Evolutionary conservation across 2,113 vertebrate genomes (phyloP), one percentile per base, ranked within the genome.

Genomic region (Egretta garzetta): DNA sequence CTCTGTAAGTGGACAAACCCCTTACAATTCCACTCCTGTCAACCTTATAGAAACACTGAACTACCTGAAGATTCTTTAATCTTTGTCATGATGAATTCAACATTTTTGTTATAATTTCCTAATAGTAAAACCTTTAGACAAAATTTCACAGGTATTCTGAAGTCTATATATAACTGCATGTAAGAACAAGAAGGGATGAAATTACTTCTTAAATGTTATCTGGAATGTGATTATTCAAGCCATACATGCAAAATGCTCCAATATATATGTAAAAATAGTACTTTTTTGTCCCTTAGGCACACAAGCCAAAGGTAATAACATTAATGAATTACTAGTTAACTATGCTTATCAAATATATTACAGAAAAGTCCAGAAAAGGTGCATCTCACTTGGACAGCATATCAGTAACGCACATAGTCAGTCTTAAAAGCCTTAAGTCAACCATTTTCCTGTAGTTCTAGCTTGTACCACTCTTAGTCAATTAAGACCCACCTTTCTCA

Each of bases 401-500:
- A 79, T 30, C 23, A 72, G n/a, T 35, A 82, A 13, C 13, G 35
- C 26, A 45, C 8, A 59, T 1, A 39, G 22, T 33, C 43, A 33
- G 21, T 20, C 26, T 60, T 18, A 47, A 80, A 72, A 90, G 12
- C 35, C 80, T 27, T 66, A 50, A n/a, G 30, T n/a, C 27, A 35
- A 70, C 22, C 2, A 14, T 62, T 82, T 86, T 41, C 14, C 55
- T 64, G 12, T 8, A 59, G 30, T 66, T 73, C 19, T 66, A 66
- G 23, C 9, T 28, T 59, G 13, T 45, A 64, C 6, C 5, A 27
- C 23, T 66, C 9, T 9, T 27, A 32, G 20, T 43, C 14, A 22
- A 21, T 35, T n/a, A 60, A 84, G 23, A 95, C 98, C 86, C 91
- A 99, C 99, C 99, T 98, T 99, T 99, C 58, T 99, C 99, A 93